Conservation (phyloP, 1,140 invertebrate genomes). For the Papilio polyxenes region DNA sequence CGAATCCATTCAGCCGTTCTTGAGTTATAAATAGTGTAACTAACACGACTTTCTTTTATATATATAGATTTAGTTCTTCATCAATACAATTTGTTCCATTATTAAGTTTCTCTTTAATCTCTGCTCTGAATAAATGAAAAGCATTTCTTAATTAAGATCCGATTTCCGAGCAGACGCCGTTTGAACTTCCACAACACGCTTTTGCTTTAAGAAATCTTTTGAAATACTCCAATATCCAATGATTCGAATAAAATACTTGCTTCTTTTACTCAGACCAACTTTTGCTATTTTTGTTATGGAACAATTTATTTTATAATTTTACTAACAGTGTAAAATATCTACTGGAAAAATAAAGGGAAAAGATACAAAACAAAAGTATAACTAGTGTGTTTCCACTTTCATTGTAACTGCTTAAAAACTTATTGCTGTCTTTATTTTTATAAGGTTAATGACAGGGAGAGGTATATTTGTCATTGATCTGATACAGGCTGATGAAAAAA, state of each 20-base stretch:
- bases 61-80: not conserved
- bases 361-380: not conserved
- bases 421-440: not conserved
- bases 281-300: slow-evolving; percentile 1
- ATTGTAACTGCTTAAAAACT: too few relatives aligned
- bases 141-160: slow-evolving; percentile 24
- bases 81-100: not conserved
- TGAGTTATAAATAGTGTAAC: too few relatives aligned
- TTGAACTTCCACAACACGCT: slow-evolving; percentile 8
- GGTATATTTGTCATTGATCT: not conserved
- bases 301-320: not conserved
- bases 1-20: too few relatives aligned
- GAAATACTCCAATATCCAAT: slow-evolving; percentile 6
- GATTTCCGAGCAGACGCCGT: slow-evolving; percentile 17
- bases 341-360: not conserved
- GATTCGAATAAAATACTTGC: not conserved
- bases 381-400: not conserved
- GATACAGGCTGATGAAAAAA: not conserved
- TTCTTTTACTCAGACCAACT: not conserved
- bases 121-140: not conserved
- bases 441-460: not conserved
- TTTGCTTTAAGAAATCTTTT: slow-evolving; percentile 13
- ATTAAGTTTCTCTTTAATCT: slow-evolving; percentile 20
- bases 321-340: not conserved
- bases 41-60: too few relatives aligned